These are phyloP conservation scores for Bruchidius siliquastri DNA, from an alignment of 2,888 invertebrate species.

Conservation along the genomic window DNA sequence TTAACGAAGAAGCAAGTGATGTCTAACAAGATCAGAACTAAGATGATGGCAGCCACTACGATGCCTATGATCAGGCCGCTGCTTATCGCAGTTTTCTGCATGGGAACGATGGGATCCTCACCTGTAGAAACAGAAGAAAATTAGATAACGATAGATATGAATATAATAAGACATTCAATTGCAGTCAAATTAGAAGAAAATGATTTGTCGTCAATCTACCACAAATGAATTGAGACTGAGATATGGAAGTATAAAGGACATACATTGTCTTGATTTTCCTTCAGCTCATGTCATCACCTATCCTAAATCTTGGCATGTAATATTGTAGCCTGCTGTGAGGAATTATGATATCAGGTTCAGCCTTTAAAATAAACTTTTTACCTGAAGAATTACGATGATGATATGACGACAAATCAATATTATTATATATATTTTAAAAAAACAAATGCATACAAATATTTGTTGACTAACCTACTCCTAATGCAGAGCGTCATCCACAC, in stretches of 20 bases:
- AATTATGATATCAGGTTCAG: no score
- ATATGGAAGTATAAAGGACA: no score
- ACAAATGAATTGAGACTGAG: background rate
- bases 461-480: background rate
- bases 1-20: conserved; percentile 69
- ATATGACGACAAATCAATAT: background rate
- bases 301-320: no score
- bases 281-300: no score
- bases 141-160: background rate
- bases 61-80: conserved; percentile 80
- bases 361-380: no score
- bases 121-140: conserved; percentile 26
- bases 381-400: no score
- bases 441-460: background rate
- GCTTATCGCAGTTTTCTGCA: conserved; percentile 55
- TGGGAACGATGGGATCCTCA: conserved; percentile 34
- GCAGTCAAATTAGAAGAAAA: background rate
- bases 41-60: conserved; percentile 74
- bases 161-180: background rate
- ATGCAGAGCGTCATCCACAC: background rate
- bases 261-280: no score
- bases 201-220: background rate
- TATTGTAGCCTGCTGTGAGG: no score
- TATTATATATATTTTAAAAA: background rate
- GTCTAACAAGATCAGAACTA: conserved; percentile 80